phyloP scores from a whole-genome alignment of 2,113 vertebrate genomes.

The Stegostoma tigrinum region DNA sequence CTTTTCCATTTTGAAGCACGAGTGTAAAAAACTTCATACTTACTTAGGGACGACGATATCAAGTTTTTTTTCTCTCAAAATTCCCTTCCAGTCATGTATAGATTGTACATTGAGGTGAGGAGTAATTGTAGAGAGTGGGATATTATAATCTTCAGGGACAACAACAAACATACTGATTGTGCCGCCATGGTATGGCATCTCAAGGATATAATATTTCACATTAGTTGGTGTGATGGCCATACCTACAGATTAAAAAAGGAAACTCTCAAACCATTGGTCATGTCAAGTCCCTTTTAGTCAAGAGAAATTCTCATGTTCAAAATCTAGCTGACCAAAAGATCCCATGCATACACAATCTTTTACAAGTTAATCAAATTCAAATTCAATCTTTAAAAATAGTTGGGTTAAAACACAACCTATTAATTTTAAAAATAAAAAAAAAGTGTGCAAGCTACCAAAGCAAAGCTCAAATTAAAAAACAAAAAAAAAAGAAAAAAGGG shows the following conservation, averaged over 20 bases:
- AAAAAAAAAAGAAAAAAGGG: too few relatives aligned
- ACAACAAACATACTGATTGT: constrained; percentile 85
- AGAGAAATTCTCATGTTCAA: background rate
- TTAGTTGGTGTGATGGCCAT: constrained; percentile 67
- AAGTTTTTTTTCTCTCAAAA: constrained; percentile 73
- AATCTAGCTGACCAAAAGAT: background rate
- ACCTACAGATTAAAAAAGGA: constrained; percentile 51
- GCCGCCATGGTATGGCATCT: constrained; percentile 82
- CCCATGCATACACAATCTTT: background rate
- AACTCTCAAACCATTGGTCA: too few relatives aligned
- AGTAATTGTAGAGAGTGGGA: constrained; percentile 65
- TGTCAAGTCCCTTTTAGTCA: background rate
- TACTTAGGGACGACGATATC: constrained; percentile 85
- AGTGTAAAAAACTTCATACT: constrained; percentile 48
- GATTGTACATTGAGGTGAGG: constrained; percentile 84
- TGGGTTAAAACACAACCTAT: background rate
- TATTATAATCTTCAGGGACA: constrained; percentile 67
- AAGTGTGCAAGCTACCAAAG: background rate
- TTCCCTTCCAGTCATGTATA: constrained; percentile 74
- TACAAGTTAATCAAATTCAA: too few relatives aligned
- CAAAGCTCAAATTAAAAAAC: background rate
- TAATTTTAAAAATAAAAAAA: background rate
- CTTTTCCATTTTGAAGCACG: too few relatives aligned
- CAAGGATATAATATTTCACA: constrained; percentile 79
- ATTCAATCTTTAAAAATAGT: background rate